Base-by-base conservation (phyloP, 2,113 vertebrate genomes). In the Mobula birostris region DNA sequence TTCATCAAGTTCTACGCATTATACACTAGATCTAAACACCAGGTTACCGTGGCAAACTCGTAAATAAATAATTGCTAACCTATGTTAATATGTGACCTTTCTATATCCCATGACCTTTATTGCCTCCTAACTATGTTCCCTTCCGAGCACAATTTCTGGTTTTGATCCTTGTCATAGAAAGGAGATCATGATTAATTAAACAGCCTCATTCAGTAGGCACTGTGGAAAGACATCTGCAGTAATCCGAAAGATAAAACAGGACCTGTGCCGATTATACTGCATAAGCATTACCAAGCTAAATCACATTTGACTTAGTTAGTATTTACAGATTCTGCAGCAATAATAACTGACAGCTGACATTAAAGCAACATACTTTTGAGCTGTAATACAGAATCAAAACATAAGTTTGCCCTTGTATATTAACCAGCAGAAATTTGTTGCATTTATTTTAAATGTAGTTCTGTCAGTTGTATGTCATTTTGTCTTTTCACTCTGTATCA, bases 401-500 rank as follows among this genome's bases (percentile, higher is more conserved):
- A 15, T 58, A 66, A 6, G 27, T 7, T 88, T 15, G 14, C 12
- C 29, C 6, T 12, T 29, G 76, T n/a, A 29, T n/a, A n/a, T 77
- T 21, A 74, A 74, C 72, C 21, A 24, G 48, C 48, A 24, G 21
- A 2, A 24, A 74, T 74, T 74, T 74, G 72, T 74, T 74, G 19
- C 72, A 19, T 21, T 74, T 19, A 24, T 74, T 74, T 74, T 74
- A 74, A 5, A 74, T 74, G 3, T 19, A 74, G 21, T 74, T 24
- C 72, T 74, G 72, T 21, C 70, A 74, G 70, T 17, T 21, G 15
- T 24, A 94, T 96, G 95, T 96, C 95, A 95, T 90, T 56, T 94
- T 94, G 88, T 94, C 95, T 97, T 94, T 95, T 96, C 95, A 95
- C 92, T 94, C 95, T 95, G 56, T 94, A 94, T 94, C 95, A 95